Evolutionary conservation across 2,797 vertebrate genomes (phyloP), one percentile per base, ranked within the genome.

Genomic region (Arctocebus calabarensis): DNA sequence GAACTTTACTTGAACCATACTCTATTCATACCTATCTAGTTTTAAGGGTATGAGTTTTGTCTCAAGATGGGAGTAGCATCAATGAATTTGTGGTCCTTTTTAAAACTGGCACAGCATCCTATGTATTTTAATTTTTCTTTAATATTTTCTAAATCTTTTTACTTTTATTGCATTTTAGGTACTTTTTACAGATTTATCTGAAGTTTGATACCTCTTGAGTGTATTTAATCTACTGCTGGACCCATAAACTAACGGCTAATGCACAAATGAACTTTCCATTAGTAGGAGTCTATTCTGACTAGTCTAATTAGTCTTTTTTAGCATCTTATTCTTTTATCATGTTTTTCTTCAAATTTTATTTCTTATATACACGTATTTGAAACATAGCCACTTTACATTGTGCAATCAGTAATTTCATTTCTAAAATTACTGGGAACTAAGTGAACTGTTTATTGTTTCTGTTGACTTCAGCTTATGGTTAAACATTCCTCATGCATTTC

Each of bases 191-290:
- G 34, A 89, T 70, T 43, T 95, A 62, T 83, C 40, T 29, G 40
- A 59, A 45, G 43, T 29, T 90, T 74, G 81, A 61, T 90, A 43
- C 62, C 37, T n/a, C 40, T 43, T 61, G 14, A 90, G 3, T 57
- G 32, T 83, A n/a, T 45, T 37, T 45, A 89, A 86, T 85, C 27
- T 89, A 61, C 43, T 71, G 37, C 68, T 52, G 74, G 89, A 86
- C 32, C 20, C 16, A 73, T 68, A 37, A 62, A 62, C 62, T 92
- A 78, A 75, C 48, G 82, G 55, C 86, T 90, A 94, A 92, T 71
- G 37, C 13, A 75, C 91, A 83, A 29, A 86, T 89, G 27, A 34
- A 68, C 75, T 88, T 87, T 91, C 73, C 32, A 84, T 88, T 91
- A 14, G 13, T 89, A 75, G 84, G 79, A 48, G 5, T 45, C 57